Conservation (phyloP, 2,888 invertebrate species). For the Criorhina ranunculi region DNA sequence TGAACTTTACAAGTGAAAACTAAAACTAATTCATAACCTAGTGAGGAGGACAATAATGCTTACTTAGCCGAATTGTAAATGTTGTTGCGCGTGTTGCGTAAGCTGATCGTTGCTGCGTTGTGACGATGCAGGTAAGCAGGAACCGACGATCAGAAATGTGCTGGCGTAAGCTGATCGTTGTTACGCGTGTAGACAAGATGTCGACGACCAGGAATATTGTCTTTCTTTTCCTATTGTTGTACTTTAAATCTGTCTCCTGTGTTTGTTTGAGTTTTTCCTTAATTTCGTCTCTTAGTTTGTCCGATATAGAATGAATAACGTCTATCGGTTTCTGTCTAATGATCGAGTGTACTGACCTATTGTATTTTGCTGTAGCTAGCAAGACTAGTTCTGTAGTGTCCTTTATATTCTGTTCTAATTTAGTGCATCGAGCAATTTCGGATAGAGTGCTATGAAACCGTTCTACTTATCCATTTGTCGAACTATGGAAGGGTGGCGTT, state of each 20-base stretch:
- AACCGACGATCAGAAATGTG: too few relatives aligned
- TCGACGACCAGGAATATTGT: too few relatives aligned
- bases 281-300: not conserved
- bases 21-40: too few relatives aligned
- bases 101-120: too few relatives aligned
- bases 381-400: constrained; percentile 13
- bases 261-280: not conserved
- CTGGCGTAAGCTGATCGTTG: too few relatives aligned
- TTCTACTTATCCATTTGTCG: constrained; percentile 3
- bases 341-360: constrained; percentile 14
- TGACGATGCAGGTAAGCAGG: too few relatives aligned
- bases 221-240: constrained; percentile 4
- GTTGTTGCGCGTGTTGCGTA: too few relatives aligned
- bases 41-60: too few relatives aligned
- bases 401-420: not conserved
- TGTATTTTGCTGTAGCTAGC: constrained; percentile 10
- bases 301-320: constrained; percentile 12
- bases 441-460: constrained; percentile 7
- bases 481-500: not conserved
- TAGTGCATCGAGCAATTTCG: not conserved
- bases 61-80: too few relatives aligned
- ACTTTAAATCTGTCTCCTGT: not conserved
- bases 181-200: too few relatives aligned
- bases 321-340: constrained; percentile 4
- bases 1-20: too few relatives aligned